Percentiles rank a stretch among this genome's conserved stretches.
phyloP scores from a whole-genome alignment of 2,113 vertebrate genomes.

The Lepidothrix coronata region DNA sequence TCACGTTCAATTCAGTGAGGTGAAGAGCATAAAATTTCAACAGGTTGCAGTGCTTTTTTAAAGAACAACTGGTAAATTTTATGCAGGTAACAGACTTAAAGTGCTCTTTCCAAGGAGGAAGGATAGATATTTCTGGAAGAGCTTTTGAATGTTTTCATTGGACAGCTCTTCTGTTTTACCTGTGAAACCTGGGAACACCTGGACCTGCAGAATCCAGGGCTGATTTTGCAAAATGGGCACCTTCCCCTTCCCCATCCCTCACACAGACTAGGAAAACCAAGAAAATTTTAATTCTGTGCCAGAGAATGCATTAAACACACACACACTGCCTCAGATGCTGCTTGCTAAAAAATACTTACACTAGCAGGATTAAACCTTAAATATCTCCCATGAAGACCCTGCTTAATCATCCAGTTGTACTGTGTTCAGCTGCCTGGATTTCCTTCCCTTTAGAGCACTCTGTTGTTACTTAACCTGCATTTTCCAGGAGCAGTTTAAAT shows the following conservation, averaged over 20 bases:
- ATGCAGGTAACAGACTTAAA: background rate
- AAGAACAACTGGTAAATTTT: background rate
- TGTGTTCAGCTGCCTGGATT: background rate
- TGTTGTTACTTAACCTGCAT: constrained; percentile 16
- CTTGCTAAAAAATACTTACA: background rate
- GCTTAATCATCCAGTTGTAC: background rate
- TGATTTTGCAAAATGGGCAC: background rate
- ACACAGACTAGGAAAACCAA: background rate
- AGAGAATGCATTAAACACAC: background rate
- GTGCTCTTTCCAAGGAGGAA: background rate
- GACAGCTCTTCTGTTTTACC: background rate
- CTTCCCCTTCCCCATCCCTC: background rate
- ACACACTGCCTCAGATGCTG: background rate
- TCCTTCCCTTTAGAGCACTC: background rate
- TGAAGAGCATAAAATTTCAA: background rate
- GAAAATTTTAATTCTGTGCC: background rate
- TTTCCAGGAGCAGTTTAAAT: constrained; percentile 18
- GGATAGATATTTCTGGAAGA: background rate
- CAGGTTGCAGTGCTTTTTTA: background rate
- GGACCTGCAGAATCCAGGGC: background rate
- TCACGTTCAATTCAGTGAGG: background rate
- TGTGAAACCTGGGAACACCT: background rate
- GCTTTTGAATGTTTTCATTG: background rate
- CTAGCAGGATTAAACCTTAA: background rate
- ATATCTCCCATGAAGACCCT: background rate